Base-by-base conservation (phyloP, 1,140 invertebrate genomes). In the Riptortus pedestris region DNA sequence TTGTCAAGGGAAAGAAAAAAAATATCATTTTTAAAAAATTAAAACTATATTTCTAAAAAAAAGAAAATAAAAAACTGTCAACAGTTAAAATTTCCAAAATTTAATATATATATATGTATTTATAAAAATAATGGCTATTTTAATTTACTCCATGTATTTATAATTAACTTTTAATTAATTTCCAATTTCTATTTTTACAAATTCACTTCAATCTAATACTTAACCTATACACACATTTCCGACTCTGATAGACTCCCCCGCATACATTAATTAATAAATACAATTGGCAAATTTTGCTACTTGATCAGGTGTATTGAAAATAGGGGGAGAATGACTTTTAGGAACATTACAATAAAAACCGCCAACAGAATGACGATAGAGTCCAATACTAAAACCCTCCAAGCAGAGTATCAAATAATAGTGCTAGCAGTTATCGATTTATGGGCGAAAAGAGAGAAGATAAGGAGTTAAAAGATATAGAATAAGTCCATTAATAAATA, bases 41-140 rank as follows among this genome's bases (percentile, higher is more conserved):
- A 55, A 24, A 55, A 55, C 51, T 55, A 55, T 55, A 55, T 55
- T 47, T 47, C 22, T 22, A 20, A 47, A 47, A 47, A 47, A 47
- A 47, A 47, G n/a, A n/a, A n/a, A n/a, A n/a, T n/a, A n/a, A 47
- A 47, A n/a, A 47, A 47, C 22, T 20, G 45, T 47, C 45, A 47
- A 47, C 45, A 47, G 45, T 47, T 47, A 47, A 20, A 47, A 47
- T 47, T 47, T 47, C 22, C 18, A 47, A 47, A 47, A 47, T 47
- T 47, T 47, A 47, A 47, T 47, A n/a, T n/a, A n/a, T n/a, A n/a
- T n/a, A n/a, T n/a, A n/a, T n/a, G 22, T 47, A 47, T 9, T 47
- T 47, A 47, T 47, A 47, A 47, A 47, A 47, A 47, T 47, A 47
- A 47, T n/a, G 45, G 22, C n/a, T 47, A 47, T n/a, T 20, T 47